These are phyloP conservation scores for Oscheius sp. DNA, from an alignment of 1,140 invertebrate species.

Conservation along the genomic window DNA sequence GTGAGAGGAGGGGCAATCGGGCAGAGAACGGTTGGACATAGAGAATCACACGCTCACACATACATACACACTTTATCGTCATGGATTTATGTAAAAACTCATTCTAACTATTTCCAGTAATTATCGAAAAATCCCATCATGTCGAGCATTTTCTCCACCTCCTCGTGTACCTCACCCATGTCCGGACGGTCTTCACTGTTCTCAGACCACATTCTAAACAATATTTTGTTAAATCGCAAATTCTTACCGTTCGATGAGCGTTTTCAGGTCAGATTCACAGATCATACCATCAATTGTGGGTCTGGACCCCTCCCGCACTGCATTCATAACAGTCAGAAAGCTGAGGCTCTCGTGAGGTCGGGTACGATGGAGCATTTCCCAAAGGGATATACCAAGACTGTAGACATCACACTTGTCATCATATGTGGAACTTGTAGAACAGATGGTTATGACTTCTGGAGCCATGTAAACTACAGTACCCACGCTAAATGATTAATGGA, in stretches of 20 bases:
- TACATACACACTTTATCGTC: no score
- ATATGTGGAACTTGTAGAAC: not conserved
- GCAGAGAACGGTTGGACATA: no score
- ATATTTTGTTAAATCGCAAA: not conserved
- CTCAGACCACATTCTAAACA: not conserved
- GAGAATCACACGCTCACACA: no score
- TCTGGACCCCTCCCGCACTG: not conserved
- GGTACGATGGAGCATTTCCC: not conserved
- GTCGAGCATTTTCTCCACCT: not conserved
- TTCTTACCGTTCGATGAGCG: not conserved
- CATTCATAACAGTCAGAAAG: not conserved
- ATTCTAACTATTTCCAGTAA: no score
- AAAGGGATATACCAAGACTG: not conserved
- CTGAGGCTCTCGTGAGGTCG: not conserved
- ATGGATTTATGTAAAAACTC: no score
- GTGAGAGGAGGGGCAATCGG: no score
- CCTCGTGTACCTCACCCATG: not conserved
- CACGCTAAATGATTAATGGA: not conserved
- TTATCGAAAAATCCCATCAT: not conserved
- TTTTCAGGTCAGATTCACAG: not conserved
- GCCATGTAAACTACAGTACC: slow-evolving; percentile 3
- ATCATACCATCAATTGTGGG: not conserved
- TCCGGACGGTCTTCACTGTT: not conserved
- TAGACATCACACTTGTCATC: not conserved
- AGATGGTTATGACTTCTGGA: not conserved